These are phyloP conservation scores for Porites lutea DNA, from an alignment of 64 coral and sea anemone genomes.

Conservation along the genomic window DNA sequence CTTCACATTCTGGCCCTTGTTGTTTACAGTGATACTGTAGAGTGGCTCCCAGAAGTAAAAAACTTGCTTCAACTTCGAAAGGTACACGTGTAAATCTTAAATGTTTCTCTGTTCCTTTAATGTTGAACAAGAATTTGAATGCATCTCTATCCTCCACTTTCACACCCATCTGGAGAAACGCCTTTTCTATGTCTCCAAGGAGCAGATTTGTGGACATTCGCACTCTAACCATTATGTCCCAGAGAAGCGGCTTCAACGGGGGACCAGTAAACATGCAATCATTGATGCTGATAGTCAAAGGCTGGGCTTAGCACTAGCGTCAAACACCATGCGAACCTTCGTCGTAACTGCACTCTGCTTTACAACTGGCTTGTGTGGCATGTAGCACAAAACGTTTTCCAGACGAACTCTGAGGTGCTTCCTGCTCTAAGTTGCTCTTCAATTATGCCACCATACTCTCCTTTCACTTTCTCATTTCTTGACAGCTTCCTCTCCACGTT, in stretches of 20 bases:
- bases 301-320: background rate
- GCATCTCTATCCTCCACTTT: constrained; percentile 29
- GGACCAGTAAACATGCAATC: constrained; percentile 27
- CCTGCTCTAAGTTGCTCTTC: constrained; percentile 32
- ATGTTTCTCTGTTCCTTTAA: constrained; percentile 49
- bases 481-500: constrained; percentile 21
- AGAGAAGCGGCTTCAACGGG: constrained; percentile 14
- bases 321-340: constrained; percentile 37
- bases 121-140: constrained; percentile 28
- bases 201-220: constrained; percentile 8
- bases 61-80: constrained; percentile 10
- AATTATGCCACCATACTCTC: constrained; percentile 28
- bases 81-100: constrained; percentile 19
- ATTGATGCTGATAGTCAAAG: constrained; percentile 5
- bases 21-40: constrained; percentile 14
- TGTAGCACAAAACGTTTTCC: constrained; percentile 32
- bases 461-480: constrained; percentile 1
- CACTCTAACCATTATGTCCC: constrained; percentile 17
- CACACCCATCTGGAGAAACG: background rate
- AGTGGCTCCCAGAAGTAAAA: constrained; percentile 22
- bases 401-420: background rate
- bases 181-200: constrained; percentile 20
- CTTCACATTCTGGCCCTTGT: background rate
- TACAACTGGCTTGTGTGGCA: constrained; percentile 57
- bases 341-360: constrained; percentile 16